Conservation (phyloP, 2,113 vertebrate species). For the Baryphthengus martii region DNA sequence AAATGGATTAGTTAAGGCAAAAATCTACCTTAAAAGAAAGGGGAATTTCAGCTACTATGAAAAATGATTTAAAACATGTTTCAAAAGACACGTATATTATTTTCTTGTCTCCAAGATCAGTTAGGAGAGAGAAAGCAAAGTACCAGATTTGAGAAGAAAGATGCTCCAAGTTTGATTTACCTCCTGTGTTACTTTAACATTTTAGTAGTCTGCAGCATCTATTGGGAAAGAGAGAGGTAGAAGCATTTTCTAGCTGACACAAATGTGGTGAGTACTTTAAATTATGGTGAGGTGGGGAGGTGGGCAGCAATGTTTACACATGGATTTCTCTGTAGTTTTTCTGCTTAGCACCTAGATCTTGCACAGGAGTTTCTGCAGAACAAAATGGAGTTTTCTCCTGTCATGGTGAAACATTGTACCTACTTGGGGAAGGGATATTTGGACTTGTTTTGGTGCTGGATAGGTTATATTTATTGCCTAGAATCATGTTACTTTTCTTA, state of each 20-base stretch:
- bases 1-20: neutral
- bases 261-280: neutral
- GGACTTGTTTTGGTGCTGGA: neutral
- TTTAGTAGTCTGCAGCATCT: neutral
- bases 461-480: neutral
- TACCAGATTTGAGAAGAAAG: neutral
- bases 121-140: neutral
- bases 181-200: neutral
- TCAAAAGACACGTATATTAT: rapidly evolving
- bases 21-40: neutral
- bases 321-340: neutral
- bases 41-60: neutral
- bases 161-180: neutral
- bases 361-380: neutral
- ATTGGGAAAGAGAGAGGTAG: neutral
- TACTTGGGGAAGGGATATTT: neutral
- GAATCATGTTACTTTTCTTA: neutral
- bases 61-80: neutral
- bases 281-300: neutral
- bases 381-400: neutral
- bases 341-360: neutral
- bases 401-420: neutral
- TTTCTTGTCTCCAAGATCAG: neutral
- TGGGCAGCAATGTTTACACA: neutral
- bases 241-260: neutral